Evolutionary conservation across 2,797 vertebrate species (phyloP), one percentile per base, ranked within the genome.

Genomic region (Lepilemur ruficaudatus): DNA sequence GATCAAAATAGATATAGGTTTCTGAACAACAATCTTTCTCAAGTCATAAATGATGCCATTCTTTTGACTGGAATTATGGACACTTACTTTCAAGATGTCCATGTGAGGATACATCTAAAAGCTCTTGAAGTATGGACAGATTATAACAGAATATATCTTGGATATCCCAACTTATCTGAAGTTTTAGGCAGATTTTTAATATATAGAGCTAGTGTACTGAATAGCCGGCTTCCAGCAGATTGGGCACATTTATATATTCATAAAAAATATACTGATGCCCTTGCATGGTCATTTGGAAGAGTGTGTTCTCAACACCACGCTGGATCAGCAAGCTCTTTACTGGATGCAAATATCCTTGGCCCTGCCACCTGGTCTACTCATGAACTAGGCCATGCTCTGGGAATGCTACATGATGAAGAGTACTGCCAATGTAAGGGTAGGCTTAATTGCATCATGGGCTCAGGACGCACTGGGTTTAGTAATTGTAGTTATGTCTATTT

Each of bases 61-160:
- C 92, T 98, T 55, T 0, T 98, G 70, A 28, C 97, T 76, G 96
- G 94, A 7, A 61, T 96, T 1, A 96, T 83, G 1, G 98, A 98
- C 38, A 92, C 92, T 0, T 78, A 98, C 67, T 98, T 90, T 1
- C 69, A 96, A 17, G 97, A 98, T 1, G 23, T 98, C 78, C 96
- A 81, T 3, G 0, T 98, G n/a, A 92, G 22, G 0, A 73, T 98
- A 1, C 97, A 93, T 2, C 86, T 98, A 11, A 76, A 92, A 0
- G 97, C 95, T 2, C 4, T 98, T 38, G 98, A 98, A 95, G 96
- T 98, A 14, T 98, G 98, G 98, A 97, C 98, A 0, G 28, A 97
- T 41, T 2, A 0, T 0, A 94, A 98, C 88, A 80, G 4, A 28
- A 15, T 97, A 1, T 0, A 1, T 6, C 0, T 32, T 25, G 0